Evolutionary conservation across 2,888 invertebrate genomes (phyloP).

Genomic region (Phengaris alcon): DNA sequence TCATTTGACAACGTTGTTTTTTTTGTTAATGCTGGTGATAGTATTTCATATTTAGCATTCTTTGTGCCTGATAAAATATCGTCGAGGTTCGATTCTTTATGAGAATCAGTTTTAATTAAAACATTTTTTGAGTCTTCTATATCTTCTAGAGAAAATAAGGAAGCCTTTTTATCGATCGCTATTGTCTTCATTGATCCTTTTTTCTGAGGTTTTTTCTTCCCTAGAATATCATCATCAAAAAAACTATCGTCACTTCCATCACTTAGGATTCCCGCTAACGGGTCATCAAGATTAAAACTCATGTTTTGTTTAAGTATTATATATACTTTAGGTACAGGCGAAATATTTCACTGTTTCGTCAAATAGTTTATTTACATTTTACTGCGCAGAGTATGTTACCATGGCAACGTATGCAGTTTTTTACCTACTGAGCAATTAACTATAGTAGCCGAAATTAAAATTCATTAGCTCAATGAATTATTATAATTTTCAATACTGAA

Average conservation of each 20-base stretch:
- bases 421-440: not conserved
- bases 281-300: conserved; percentile 81
- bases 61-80: conserved; percentile 48
- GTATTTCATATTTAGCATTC: conserved; percentile 41
- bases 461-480: too few species aligned
- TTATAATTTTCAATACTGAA: too few species aligned
- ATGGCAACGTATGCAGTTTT: not conserved
- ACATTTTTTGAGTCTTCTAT: conserved; percentile 37
- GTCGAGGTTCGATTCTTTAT: conserved; percentile 50
- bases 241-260: conserved; percentile 86
- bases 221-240: conserved; percentile 81
- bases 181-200: conserved; percentile 47
- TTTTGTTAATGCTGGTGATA: conserved; percentile 51
- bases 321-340: not conserved
- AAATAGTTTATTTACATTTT: not conserved
- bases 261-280: conserved; percentile 82
- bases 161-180: conserved; percentile 57
- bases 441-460: too few species aligned
- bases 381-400: not conserved
- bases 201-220: conserved; percentile 65
- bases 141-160: conserved; percentile 35
- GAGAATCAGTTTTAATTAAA: conserved; percentile 38
- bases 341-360: not conserved
- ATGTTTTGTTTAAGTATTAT: conserved; percentile 47
- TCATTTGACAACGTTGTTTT: conserved; percentile 36